A percentile compares a stretch with the other conserved stretches of the same genome.
These are phyloP conservation scores for Propithecus deckenii DNA, from an alignment of 2,797 vertebrate genomes.

Conservation along the genomic window DNA sequence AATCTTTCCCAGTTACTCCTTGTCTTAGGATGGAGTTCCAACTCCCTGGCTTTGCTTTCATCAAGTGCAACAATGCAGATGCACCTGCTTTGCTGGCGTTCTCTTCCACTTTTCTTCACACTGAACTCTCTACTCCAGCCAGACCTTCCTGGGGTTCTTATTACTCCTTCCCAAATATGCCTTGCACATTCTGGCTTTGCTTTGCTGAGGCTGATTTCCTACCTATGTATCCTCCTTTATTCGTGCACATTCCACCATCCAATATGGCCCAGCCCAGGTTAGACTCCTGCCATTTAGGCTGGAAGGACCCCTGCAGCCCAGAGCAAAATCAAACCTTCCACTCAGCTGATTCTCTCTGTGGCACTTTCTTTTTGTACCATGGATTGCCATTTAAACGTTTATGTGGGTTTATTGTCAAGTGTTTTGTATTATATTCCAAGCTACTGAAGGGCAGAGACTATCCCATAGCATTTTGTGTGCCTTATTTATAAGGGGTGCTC, in stretches of 20 bases:
- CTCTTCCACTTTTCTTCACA: not conserved
- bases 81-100: not conserved
- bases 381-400: not conserved
- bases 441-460: not conserved
- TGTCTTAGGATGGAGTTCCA: not conserved
- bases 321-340: not conserved
- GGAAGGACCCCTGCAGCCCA: not conserved
- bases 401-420: not conserved
- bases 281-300: not conserved
- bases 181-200: not conserved
- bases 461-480: not conserved
- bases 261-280: not conserved
- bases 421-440: not conserved
- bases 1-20: not conserved
- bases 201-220: not conserved
- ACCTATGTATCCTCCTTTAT: rapidly evolving
- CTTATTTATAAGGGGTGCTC: not conserved
- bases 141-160: not conserved
- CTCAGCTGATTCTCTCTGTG: not conserved
- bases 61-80: not conserved
- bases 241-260: not conserved
- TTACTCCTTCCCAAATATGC: too few relatives aligned
- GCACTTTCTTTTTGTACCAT: not conserved
- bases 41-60: not conserved
- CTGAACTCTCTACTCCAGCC: not conserved